A percentile compares a stretch with the other conserved stretches of the same genome.
phyloP scores from a whole-genome alignment of 2,797 vertebrate species.

The Pitangus sulphuratus region DNA sequence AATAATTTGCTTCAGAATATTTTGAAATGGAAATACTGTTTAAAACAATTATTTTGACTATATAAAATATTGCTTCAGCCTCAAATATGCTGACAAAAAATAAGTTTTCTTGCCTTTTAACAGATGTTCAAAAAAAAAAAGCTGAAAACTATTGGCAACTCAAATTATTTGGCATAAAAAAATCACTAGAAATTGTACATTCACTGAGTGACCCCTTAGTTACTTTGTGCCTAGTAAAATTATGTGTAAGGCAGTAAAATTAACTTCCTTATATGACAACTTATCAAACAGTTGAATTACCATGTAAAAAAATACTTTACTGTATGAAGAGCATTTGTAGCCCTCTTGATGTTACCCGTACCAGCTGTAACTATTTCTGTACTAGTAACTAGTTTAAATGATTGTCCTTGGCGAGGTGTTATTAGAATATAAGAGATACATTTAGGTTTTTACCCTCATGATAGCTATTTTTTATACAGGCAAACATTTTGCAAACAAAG shows the following conservation, averaged over 20 bases:
- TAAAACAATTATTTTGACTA: not conserved
- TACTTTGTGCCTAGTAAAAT: not conserved
- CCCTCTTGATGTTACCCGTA: not conserved
- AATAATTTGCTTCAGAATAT: not conserved
- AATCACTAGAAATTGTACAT: not conserved
- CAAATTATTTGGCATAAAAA: not conserved
- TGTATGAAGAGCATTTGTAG: not conserved
- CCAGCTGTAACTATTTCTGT: accelerated
- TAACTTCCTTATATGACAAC: not conserved
- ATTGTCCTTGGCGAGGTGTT: not conserved
- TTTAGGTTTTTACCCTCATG: not conserved
- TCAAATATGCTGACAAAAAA: not conserved
- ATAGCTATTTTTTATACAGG: not conserved
- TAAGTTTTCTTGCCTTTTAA: not conserved
- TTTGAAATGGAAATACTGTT: not conserved
- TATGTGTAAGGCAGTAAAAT: not conserved
- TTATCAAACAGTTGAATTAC: not conserved
- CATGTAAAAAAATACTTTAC: not conserved
- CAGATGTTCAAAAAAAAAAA: not conserved
- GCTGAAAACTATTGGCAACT: not conserved
- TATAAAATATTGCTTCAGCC: not conserved
- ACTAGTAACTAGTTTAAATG: not conserved
- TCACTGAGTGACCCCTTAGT: not conserved
- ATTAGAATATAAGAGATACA: not conserved
- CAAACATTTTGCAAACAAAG: not conserved